Evolutionary conservation across 2,888 invertebrate species (phyloP), one percentile per base, ranked within the genome.

Genomic region (Incurvaria masculella): DNA sequence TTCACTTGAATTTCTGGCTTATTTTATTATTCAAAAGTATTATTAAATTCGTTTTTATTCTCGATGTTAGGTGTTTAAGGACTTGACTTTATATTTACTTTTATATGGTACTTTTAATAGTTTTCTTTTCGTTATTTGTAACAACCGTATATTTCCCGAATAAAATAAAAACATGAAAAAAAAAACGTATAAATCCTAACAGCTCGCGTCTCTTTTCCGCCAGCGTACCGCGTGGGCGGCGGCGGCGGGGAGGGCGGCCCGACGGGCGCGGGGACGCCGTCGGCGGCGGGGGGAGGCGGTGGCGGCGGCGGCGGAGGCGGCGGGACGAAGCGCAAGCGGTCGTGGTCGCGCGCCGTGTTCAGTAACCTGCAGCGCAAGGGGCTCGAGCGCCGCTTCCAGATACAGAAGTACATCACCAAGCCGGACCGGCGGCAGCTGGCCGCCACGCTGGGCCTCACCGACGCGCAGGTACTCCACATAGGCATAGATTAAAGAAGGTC

Each of bases 331-430:
- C 74, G 94, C 50, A 96, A 96, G 65, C 82, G 95, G 21, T 94
- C 95, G 0, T 97, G 96, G 96, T 95, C 95, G 0, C 81, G 96
- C 45, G 96, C 96, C 0, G 96, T 97, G 1, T 97, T 97, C 66
- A 95, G 94, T 61, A 94, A 94, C 64, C 79, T 96, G 2, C 96
- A 97, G 65, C 72, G 96, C n/a, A 96, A 96, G 65, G 96, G 96
- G 0, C 73, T 97, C 48, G 96, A 97, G 72, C 84, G 93, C 56
- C 79, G 95, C 57, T 97, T 97, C 66, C 91, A 94, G 62, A 84
- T 95, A 55, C 96, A 96, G 68, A 96, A 96, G 66, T 97, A 97
- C 64, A 96, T 97, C 52, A 96, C 95, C 1, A 97, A 96, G 66
- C 96, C 95, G 0, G 96, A 97, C 62, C 79, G 96, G 63, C 79